Conservation (phyloP, 2,888 invertebrate species). For the Lycocerus yunnanus region DNA sequence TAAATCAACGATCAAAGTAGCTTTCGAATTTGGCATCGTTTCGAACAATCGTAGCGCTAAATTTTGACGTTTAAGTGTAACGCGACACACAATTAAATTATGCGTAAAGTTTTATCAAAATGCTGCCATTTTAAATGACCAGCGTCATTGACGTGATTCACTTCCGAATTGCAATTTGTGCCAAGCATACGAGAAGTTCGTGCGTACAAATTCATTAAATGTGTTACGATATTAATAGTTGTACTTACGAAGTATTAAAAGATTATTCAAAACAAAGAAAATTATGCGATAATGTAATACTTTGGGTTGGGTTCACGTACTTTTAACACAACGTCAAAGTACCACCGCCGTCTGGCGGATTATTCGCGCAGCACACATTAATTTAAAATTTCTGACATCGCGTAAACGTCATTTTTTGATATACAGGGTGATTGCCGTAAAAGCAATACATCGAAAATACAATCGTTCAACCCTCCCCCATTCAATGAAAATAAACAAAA, state of each 20-base stretch:
- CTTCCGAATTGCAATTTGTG: slow-evolving; percentile 32
- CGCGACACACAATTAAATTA: slow-evolving; percentile 37
- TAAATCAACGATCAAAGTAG: slow-evolving; percentile 1
- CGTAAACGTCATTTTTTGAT: background rate
- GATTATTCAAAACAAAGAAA: slow-evolving; percentile 16
- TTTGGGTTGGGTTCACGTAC: slow-evolving; percentile 37
- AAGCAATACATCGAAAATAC: too few species aligned
- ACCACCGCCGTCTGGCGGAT: slow-evolving; percentile 12
- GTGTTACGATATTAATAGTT: slow-evolving; percentile 4
- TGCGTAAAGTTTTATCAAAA: slow-evolving; percentile 41
- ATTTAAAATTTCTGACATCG: background rate
- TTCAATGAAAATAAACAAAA: too few species aligned
- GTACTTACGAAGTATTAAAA: slow-evolving; percentile 20
- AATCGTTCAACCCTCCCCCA: too few species aligned
- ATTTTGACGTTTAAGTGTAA: slow-evolving; percentile 12
- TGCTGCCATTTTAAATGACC: slow-evolving; percentile 43
- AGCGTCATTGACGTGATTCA: slow-evolving; percentile 42
- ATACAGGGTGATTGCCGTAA: background rate
- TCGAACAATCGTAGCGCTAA: slow-evolving; percentile 13
- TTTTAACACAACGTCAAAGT: slow-evolving; percentile 28
- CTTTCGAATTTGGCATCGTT: background rate
- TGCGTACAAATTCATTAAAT: background rate
- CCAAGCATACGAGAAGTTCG: background rate
- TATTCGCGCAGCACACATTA: background rate
- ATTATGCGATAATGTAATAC: slow-evolving; percentile 33